Conservation (phyloP, 2,113 vertebrate species). For the Menura novaehollandiae region DNA sequence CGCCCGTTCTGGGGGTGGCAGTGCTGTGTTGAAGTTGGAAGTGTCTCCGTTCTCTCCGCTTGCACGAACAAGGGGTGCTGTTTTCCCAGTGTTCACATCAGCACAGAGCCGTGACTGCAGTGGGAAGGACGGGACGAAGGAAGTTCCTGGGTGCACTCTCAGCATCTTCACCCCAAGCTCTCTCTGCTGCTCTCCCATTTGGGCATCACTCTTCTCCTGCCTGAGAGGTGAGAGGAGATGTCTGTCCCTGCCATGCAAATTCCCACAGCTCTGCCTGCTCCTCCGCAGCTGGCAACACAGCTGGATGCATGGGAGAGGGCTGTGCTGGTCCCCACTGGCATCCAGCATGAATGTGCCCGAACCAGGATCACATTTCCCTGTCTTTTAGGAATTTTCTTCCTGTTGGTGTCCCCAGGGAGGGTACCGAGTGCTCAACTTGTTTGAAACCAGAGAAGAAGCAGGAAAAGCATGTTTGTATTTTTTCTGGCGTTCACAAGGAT, state of each 20-base stretch:
- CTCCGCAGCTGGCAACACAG: not conserved
- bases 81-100: not conserved
- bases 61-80: not conserved
- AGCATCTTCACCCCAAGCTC: not conserved
- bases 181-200: not conserved
- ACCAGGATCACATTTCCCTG: not conserved
- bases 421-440: not conserved
- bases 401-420: not conserved
- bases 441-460: not conserved
- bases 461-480: not conserved
- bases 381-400: not conserved
- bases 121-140: not conserved
- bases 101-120: not conserved
- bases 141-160: not conserved
- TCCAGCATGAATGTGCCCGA: not conserved
- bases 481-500: not conserved
- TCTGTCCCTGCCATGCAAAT: not conserved
- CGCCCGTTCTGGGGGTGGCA: not conserved
- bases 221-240: not conserved
- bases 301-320: not conserved
- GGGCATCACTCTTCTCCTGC: not conserved
- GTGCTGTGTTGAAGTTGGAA: not conserved
- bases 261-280: not conserved
- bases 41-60: fast-evolving
- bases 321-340: not conserved